Conservation (phyloP, 1,140 invertebrate species). For the Cyclargus thomasi region DNA sequence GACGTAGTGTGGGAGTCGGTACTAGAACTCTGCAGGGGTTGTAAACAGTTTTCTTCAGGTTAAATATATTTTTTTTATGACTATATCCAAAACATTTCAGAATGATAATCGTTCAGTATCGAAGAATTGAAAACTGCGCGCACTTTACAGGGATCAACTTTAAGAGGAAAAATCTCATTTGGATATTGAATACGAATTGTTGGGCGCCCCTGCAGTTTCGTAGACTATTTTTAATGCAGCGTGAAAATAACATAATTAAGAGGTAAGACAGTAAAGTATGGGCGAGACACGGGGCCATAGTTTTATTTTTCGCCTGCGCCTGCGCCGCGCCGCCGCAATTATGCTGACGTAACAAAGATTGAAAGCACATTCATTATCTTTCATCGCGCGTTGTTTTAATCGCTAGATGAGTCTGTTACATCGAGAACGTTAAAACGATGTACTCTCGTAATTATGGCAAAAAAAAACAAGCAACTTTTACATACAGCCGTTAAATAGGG, state of each 20-base stretch:
- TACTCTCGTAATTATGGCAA: constrained; percentile 9
- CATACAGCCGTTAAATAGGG: not conserved
- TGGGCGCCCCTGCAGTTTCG: constrained; percentile 2
- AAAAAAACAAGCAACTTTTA: not conserved
- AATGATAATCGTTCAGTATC: too few relatives aligned
- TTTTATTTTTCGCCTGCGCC: constrained; percentile 11
- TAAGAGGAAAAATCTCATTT: too few relatives aligned
- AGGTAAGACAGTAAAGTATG: constrained; percentile 10
- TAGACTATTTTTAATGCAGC: constrained; percentile 9
- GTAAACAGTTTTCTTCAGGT: too few relatives aligned
- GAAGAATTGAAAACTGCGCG: too few relatives aligned
- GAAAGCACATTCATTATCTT: constrained; percentile 20
- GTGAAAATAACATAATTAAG: constrained; percentile 23
- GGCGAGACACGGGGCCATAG: not conserved
- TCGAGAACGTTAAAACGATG: not conserved
- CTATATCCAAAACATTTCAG: too few relatives aligned
- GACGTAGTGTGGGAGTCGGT: constrained; percentile 26
- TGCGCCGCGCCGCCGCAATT: constrained; percentile 11
- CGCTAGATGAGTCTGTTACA: constrained; percentile 2
- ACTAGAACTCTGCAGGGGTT: not conserved
- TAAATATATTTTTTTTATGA: too few relatives aligned
- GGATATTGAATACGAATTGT: too few relatives aligned
- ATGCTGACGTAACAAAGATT: constrained; percentile 20
- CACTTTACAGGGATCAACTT: too few relatives aligned
- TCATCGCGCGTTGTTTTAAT: constrained; percentile 10